These are phyloP conservation scores for Clostera curtula DNA, from an alignment of 2,888 invertebrate genomes.

Conservation along the genomic window DNA sequence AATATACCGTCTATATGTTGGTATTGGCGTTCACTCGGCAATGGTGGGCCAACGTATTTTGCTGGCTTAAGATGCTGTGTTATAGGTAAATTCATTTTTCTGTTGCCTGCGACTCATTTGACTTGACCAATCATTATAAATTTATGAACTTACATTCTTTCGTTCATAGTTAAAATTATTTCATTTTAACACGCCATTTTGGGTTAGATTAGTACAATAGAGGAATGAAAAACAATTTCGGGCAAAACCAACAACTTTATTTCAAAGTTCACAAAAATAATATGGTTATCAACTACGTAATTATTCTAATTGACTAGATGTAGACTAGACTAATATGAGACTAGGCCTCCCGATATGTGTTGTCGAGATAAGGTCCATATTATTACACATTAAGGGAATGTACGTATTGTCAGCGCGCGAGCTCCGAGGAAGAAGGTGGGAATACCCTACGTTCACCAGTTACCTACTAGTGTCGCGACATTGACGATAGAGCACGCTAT, in stretches of 20 bases:
- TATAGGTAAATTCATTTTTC: too few relatives aligned
- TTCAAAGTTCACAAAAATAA: slow-evolving; percentile 48
- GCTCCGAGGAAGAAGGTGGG: too few relatives aligned
- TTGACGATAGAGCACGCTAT: neutral
- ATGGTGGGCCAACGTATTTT: too few relatives aligned
- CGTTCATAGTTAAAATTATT: too few relatives aligned
- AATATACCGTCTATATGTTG: too few relatives aligned
- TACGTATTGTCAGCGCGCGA: slow-evolving; percentile 10
- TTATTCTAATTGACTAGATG: slow-evolving; percentile 53
- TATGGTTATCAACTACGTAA: slow-evolving; percentile 28
- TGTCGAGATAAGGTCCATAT: slow-evolving; percentile 19
- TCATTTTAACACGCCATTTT: neutral
- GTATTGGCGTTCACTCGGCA: too few relatives aligned
- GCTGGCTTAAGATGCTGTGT: too few relatives aligned
- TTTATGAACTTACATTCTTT: too few relatives aligned
- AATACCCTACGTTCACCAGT: too few relatives aligned
- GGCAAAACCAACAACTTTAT: slow-evolving; percentile 23
- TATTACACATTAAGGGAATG: slow-evolving; percentile 9
- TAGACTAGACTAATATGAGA: slow-evolving; percentile 27
- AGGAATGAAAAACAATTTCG: slow-evolving; percentile 6
- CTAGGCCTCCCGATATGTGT: slow-evolving; percentile 37
- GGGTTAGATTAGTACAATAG: neutral
- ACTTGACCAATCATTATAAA: too few relatives aligned
- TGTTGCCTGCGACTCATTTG: too few relatives aligned
- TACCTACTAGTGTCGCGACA: too few relatives aligned